Evolutionary conservation across 1,140 invertebrate species (phyloP), one percentile per base, ranked within the genome.

Genomic region (Drosophila sproati): DNA sequence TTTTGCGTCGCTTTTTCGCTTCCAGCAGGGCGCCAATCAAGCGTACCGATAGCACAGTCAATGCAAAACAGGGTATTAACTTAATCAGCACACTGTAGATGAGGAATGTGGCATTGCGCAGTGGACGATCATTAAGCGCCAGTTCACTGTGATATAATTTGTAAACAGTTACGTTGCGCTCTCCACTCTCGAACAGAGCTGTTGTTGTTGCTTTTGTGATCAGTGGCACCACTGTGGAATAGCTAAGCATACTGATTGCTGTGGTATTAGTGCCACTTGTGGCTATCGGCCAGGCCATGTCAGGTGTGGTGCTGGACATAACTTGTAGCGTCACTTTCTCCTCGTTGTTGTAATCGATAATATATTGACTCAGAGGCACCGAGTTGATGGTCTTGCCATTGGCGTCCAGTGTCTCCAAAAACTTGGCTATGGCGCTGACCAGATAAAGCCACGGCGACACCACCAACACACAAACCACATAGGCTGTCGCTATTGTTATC

Each of bases 41-140:
- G 34, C 96, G 94, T 28, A 96, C 92, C 66, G 96, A 98, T 2
- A 98, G 94, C 2, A 97, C 93, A 0, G 97, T 98, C n/a, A 98
- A 93, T 0, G 96, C 94, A 5, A 97, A 91, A 82, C 97, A 98
- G 0, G 97, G 97, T 43, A 98, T 94, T 1, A 98, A 91, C 88
- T 98, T 98, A 5, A 98, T 96, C 2, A 98, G 94, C 0, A 98
- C 95, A 56, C 96, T 96, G 92, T 97, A 97, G 31, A 97, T 95
- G 95, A 96, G 97, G 82, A 98, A 97, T 89, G 97, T 97, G 43
- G 92, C 92, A 78, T 94, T 95, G 39, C 88, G 76, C 8, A 81
- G 73, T 54, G 71, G 85, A 20, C 66, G 73, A 60, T 93, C 88
- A 10, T 87, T 72, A 5, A 89, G 52, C 1, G 92, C 91, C 67